Evolutionary conservation across 1,140 invertebrate species (phyloP).

Genomic region (Musca domestica): DNA sequence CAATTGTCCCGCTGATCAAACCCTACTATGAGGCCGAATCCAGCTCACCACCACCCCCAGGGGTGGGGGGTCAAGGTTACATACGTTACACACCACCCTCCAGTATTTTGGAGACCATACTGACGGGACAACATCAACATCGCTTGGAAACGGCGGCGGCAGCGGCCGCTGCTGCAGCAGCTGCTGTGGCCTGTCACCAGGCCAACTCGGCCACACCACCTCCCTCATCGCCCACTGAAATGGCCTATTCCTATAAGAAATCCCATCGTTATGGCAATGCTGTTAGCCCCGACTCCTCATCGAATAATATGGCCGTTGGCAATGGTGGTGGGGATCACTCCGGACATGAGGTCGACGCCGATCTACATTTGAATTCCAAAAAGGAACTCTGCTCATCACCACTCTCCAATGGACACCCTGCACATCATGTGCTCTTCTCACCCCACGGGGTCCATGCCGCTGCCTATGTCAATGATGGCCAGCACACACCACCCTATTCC

Average conservation of each 20-base stretch:
- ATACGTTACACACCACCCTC: constrained; percentile 66
- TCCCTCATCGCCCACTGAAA: constrained; percentile 75
- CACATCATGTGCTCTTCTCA: constrained; percentile 33
- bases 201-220: constrained; percentile 67
- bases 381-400: constrained; percentile 48
- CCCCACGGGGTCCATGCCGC: constrained; percentile 25
- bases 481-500: constrained; percentile 43
- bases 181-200: constrained; percentile 62
- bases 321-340: background rate
- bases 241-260: constrained; percentile 87
- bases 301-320: constrained; percentile 54
- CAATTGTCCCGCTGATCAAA: constrained; percentile 62
- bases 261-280: constrained; percentile 79
- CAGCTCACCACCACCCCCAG: constrained; percentile 53
- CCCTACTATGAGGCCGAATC: constrained; percentile 65
- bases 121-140: constrained; percentile 63
- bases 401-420: constrained; percentile 37
- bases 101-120: constrained; percentile 74
- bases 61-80: constrained; percentile 54
- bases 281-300: constrained; percentile 81
- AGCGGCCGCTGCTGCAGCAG: constrained; percentile 59
- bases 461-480: constrained; percentile 28
- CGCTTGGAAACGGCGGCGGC: constrained; percentile 57
- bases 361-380: constrained; percentile 28
- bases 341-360: constrained; percentile 33